Base-by-base conservation (phyloP, 2,113 vertebrate species). In the Catharus bicknelli region DNA sequence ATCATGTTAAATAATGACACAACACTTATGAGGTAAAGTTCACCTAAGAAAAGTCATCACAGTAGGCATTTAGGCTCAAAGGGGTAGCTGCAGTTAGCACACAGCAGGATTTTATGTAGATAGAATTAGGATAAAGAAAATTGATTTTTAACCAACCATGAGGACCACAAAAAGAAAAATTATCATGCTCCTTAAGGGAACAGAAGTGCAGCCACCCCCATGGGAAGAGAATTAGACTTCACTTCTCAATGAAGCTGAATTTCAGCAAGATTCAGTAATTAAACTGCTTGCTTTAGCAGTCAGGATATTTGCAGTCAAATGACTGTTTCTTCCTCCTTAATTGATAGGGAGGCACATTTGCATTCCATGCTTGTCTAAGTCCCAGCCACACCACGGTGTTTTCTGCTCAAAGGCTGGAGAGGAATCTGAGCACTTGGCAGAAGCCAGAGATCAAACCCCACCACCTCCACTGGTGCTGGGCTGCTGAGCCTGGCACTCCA, bases 221-320 rank as follows among this genome's bases (percentile, higher is more conserved):
- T 29, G 75, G 95, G 86, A 90, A 83, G 63, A 73, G 84, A 69
- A 32, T 53, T 70, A 92, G 50, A 81, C 54, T 90, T 83, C 45
- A 23, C 62, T 94, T 86, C 73, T 88, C 91, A 87, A 54, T 10
- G 58, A 89, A 62, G 47, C 88, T 90, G 80, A 89, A 94, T 92
- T 95, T 96, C 87, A 66, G 57, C 73, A 57, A 81, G 53, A 55
- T 73, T 90, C 93, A 66, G 17, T 83, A 93, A 95, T 93, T 85
- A 88, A 92, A 91, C 40, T 66, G 64, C 59, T 20, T 85, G 72
- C 87, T 91, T 91, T 64, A 51, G 66, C 78, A 96, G 76, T 69
- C 90, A 53, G 36, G 23, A 42, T 89, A 89, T 95, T 90, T 90
- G 73, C 84, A 73, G 86, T 53, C 79, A 67, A 47, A 87, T 84